Evolutionary conservation across 2,888 invertebrate species (phyloP).

Genomic region (Cephonodes hylas): DNA sequence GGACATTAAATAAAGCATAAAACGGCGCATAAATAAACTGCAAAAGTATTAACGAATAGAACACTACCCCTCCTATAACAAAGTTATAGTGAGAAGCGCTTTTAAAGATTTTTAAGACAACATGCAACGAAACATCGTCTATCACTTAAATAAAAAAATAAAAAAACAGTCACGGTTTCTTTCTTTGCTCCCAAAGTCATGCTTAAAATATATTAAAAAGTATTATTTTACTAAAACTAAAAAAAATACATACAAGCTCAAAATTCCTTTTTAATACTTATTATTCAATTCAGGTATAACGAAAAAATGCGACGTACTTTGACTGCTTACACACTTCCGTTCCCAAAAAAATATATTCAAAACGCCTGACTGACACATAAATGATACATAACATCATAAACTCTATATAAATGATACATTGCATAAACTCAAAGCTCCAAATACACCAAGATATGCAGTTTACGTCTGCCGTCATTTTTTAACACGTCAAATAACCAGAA

Average conservation of each 20-base stretch:
- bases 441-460: constrained; percentile 39
- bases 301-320: background rate
- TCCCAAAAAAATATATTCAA: background rate
- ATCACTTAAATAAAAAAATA: no score
- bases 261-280: no score
- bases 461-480: constrained; percentile 47
- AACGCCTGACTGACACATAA: background rate
- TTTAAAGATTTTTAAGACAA: no score
- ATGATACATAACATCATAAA: background rate
- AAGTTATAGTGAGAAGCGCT: no score
- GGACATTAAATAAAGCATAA: no score
- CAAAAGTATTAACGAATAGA: no score
- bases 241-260: background rate
- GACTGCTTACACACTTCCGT: background rate
- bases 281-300: background rate
- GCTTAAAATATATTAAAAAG: no score
- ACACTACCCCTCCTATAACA: no score
- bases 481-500: constrained; percentile 42
- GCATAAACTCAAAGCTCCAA: constrained; percentile 36
- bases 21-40: no score
- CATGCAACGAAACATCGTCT: no score
- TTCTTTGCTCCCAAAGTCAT: no score
- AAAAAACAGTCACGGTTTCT: no score
- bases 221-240: background rate
- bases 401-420: constrained; percentile 10